Percentiles rank a stretch among this genome's conserved stretches.
Conservation (phyloP, 2,797 vertebrate species). For the Artibeus lituratus region DNA sequence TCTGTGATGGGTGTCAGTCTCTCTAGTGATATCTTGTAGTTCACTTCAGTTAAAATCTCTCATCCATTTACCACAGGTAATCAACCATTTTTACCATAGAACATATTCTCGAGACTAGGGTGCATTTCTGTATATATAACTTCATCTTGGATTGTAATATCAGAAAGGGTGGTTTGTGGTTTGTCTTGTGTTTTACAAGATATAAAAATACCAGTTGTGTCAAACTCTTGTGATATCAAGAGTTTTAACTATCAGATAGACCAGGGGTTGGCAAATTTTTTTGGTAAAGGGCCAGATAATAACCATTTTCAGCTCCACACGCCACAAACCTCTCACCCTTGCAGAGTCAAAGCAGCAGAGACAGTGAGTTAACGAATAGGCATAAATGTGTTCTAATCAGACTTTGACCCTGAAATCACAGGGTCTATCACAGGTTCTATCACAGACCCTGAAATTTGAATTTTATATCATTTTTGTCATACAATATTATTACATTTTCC, state of each 20-base stretch:
- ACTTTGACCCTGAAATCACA: too few relatives aligned
- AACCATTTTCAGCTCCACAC: neutral
- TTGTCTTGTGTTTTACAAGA: neutral
- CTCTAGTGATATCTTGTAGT: slow-evolving; percentile 13
- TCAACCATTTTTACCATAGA: neutral
- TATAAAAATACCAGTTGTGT: neutral
- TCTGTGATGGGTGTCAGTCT: neutral
- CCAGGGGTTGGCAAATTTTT: neutral
- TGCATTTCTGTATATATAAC: neutral
- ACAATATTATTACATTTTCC: neutral
- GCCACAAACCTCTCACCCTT: neutral
- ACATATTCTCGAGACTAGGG: neutral
- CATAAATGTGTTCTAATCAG: neutral
- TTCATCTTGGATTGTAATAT: neutral
- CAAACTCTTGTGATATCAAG: neutral
- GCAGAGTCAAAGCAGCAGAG: neutral
- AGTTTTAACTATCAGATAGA: neutral
- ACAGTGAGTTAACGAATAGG: neutral
- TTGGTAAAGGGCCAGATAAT: neutral
- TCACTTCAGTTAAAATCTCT: neutral
- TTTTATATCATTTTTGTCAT: slow-evolving; percentile 4
- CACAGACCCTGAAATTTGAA: neutral
- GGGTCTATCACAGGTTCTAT: too few relatives aligned
- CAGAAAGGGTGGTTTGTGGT: neutral
- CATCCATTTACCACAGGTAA: neutral